These are phyloP conservation scores for Scaptomyza parva DNA, from an alignment of 2,888 invertebrate species.

Conservation along the genomic window DNA sequence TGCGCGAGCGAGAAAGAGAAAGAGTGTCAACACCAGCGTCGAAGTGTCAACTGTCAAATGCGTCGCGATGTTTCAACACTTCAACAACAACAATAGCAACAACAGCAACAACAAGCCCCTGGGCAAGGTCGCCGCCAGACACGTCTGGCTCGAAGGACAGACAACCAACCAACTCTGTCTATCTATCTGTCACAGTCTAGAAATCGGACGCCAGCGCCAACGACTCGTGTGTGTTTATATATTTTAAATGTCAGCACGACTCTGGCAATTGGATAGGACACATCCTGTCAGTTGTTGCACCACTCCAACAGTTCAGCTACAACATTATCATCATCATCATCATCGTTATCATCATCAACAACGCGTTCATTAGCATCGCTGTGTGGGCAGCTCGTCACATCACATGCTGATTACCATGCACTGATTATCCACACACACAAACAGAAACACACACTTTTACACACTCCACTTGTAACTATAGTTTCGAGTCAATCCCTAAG, in stretches of 20 bases:
- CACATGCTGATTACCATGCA: conserved; percentile 62
- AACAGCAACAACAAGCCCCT: conserved; percentile 2
- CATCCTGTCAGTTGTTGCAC: conserved; percentile 57
- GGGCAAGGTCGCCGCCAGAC: conserved; percentile 57
- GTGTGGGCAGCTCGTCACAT: conserved; percentile 57
- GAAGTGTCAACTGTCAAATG: conserved; percentile 74
- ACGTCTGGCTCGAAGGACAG: conserved; percentile 50
- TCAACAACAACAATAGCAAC: neutral
- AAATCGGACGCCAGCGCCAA: conserved; percentile 64
- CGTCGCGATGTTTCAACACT: conserved; percentile 64
- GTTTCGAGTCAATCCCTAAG: conserved; percentile 28
- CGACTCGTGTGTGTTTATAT: conserved; percentile 75
- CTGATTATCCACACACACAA: conserved; percentile 39
- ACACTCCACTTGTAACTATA: conserved; percentile 39
- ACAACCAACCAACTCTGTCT: conserved; percentile 24
- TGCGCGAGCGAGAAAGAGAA: conserved; percentile 45
- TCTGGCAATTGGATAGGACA: conserved; percentile 61
- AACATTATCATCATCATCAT: conserved; percentile 19
- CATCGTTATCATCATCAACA: conserved; percentile 23
- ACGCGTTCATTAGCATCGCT: conserved; percentile 58
- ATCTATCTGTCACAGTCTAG: conserved; percentile 21
- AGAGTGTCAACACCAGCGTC: conserved; percentile 32
- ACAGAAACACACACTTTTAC: too few relatives aligned
- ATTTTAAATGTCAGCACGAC: conserved; percentile 73
- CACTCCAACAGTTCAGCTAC: conserved; percentile 4